phyloP scores from a whole-genome alignment of 1,140 invertebrate genomes.

The Camponotus pennsylvanicus region DNA sequence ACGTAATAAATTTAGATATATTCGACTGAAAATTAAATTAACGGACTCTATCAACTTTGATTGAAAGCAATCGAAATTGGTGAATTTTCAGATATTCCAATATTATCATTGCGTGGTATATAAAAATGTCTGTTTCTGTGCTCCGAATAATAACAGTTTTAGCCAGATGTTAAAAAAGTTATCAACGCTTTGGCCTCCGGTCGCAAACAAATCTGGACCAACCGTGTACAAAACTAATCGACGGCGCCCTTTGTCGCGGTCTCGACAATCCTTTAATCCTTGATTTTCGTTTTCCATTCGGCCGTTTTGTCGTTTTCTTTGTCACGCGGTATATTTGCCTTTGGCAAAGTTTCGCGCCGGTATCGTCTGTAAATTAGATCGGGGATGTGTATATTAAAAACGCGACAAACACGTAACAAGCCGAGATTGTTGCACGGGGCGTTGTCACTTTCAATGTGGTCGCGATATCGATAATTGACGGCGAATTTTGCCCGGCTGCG shows the following conservation, averaged over 20 bases:
- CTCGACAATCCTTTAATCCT: slow-evolving; percentile 28
- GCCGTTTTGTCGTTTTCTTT: slow-evolving; percentile 35
- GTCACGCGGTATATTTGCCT: slow-evolving; percentile 25
- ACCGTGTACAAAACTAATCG: slow-evolving; percentile 36
- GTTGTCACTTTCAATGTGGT: slow-evolving; percentile 28
- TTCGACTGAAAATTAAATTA: background rate
- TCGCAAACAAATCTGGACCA: slow-evolving; percentile 27
- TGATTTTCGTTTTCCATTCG: slow-evolving; percentile 19
- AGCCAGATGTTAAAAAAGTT: slow-evolving; percentile 11
- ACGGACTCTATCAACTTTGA: background rate
- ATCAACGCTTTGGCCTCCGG: background rate
- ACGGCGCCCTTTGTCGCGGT: slow-evolving; percentile 8
- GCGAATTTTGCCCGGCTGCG: slow-evolving; percentile 18
- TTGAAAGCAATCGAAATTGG: background rate
- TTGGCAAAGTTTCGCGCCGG: background rate
- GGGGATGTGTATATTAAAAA: slow-evolving; percentile 42
- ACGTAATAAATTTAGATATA: background rate
- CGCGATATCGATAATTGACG: slow-evolving; percentile 56
- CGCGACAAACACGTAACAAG: slow-evolving; percentile 32
- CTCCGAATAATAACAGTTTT: slow-evolving; percentile 9
- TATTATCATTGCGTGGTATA: background rate
- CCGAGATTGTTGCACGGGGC: background rate
- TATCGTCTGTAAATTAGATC: slow-evolving; percentile 35
- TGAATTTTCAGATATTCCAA: background rate
- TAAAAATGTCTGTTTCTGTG: background rate